Conservation (phyloP, 1,140 invertebrate genomes). For the Choristoneura fumiferana region DNA sequence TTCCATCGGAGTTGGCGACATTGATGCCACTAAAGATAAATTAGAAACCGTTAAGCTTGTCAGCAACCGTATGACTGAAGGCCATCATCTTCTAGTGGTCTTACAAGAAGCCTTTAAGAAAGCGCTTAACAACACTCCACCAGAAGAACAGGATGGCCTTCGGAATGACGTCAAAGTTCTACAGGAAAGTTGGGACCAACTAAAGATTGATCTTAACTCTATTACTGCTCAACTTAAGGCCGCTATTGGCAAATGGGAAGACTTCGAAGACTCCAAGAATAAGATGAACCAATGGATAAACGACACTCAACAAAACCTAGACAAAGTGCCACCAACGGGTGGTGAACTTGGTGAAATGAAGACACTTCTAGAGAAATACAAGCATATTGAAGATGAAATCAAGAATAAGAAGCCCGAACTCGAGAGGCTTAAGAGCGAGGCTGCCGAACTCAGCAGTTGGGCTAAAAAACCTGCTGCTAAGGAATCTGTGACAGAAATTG, state of each 20-base stretch:
- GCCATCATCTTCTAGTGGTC: slow-evolving; percentile 89
- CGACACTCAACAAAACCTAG: slow-evolving; percentile 82
- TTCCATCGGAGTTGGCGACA: slow-evolving; percentile 89
- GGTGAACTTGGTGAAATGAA: slow-evolving; percentile 95
- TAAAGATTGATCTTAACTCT: slow-evolving; percentile 89
- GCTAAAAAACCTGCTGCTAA: slow-evolving; percentile 82
- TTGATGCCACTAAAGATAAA: slow-evolving; percentile 88
- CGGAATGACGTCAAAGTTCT: slow-evolving; percentile 86
- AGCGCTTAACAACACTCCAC: slow-evolving; percentile 88
- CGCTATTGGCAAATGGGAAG: slow-evolving; percentile 88
- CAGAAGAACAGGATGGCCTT: slow-evolving; percentile 88
- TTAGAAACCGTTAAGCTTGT: slow-evolving; percentile 87
- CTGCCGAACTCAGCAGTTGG: slow-evolving; percentile 84
- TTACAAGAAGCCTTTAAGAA: slow-evolving; percentile 91
- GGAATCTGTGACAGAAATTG: slow-evolving; percentile 82
- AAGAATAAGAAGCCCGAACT: slow-evolving; percentile 85
- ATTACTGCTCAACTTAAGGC: slow-evolving; percentile 88
- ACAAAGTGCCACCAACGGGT: slow-evolving; percentile 83
- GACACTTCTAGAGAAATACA: slow-evolving; percentile 91
- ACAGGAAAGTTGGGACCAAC: slow-evolving; percentile 89
- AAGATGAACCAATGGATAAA: slow-evolving; percentile 86
- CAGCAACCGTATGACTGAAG: slow-evolving; percentile 88
- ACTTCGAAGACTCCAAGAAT: slow-evolving; percentile 85
- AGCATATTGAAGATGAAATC: slow-evolving; percentile 87
- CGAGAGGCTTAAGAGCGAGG: slow-evolving; percentile 84